These are phyloP conservation scores for Hydropotes inermis DNA, from an alignment of 2,113 vertebrate species.

Conservation along the genomic window DNA sequence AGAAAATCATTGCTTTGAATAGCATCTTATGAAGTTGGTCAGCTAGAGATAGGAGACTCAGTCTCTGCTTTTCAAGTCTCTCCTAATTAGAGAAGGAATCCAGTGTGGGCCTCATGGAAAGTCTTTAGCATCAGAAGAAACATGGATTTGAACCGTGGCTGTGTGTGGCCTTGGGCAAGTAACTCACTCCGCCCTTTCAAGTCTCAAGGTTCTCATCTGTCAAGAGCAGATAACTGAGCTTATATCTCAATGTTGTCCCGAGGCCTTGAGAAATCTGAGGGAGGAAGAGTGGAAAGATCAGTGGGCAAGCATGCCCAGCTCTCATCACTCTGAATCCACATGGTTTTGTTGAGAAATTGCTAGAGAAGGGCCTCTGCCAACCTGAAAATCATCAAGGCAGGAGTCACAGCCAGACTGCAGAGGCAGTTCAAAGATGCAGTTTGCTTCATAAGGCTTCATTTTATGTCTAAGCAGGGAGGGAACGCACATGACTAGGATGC, in stretches of 20 bases:
- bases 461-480: conserved; percentile 38
- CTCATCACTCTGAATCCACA: background rate
- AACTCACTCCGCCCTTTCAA: background rate
- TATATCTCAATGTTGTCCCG: background rate
- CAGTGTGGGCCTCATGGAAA: background rate
- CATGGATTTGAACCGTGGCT: background rate
- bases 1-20: background rate
- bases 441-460: conserved; percentile 44
- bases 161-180: background rate
- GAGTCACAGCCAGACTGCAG: conserved; percentile 9
- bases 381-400: conserved; percentile 18
- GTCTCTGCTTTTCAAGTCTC: background rate
- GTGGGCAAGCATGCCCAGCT: background rate
- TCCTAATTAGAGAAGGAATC: background rate
- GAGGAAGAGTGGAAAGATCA: background rate
- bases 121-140: background rate
- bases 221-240: background rate
- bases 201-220: background rate
- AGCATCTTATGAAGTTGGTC: background rate
- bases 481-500: conserved; percentile 13
- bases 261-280: background rate
- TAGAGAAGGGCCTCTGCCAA: background rate
- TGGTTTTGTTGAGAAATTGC: conserved; percentile 1
- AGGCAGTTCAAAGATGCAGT: conserved; percentile 10
- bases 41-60: background rate